phyloP scores from a whole-genome alignment of 2,113 vertebrate species.

The Epinephelus cyanopodus region DNA sequence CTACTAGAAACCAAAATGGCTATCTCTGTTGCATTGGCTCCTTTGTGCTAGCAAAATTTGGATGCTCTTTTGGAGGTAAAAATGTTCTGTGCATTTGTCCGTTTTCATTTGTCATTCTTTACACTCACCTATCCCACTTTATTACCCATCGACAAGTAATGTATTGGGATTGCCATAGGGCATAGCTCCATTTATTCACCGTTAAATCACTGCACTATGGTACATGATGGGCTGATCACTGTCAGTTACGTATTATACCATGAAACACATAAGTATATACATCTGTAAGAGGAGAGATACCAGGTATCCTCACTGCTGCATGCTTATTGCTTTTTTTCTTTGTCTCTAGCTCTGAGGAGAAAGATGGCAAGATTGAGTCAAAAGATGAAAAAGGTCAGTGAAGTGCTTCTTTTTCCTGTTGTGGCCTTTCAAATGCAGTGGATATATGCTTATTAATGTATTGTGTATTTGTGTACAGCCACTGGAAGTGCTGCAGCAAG shows the following conservation, averaged over 20 bases:
- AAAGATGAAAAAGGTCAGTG: conserved; percentile 94
- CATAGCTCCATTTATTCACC: conserved; percentile 54
- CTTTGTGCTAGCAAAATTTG: conserved; percentile 86
- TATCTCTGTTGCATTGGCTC: conserved; percentile 94
- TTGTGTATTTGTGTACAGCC: conserved; percentile 64
- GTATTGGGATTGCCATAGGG: conserved; percentile 58
- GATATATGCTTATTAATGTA: background rate
- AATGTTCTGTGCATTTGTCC: conserved; percentile 78
- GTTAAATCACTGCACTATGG: conserved; percentile 55
- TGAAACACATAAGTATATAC: conserved; percentile 42
- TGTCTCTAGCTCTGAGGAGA: conserved; percentile 91
- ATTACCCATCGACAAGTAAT: conserved; percentile 68
- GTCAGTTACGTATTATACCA: conserved; percentile 47
- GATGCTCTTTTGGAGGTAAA: conserved; percentile 85
- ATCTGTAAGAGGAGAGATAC: background rate
- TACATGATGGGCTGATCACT: conserved; percentile 56
- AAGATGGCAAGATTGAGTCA: conserved; percentile 83
- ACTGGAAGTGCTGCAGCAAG: conserved; percentile 70
- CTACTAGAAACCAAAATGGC: conserved; percentile 95
- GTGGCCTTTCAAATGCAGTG: background rate
- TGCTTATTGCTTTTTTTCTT: conserved; percentile 74
- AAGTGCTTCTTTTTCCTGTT: rapidly evolving
- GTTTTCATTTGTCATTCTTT: conserved; percentile 69
- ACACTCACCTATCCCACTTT: conserved; percentile 63
- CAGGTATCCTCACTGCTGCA: conserved; percentile 29